Percentiles rank a stretch among this genome's conserved stretches.
Conservation (phyloP, 2,113 vertebrate species). For the Ptilorrhoa leucosticta region DNA sequence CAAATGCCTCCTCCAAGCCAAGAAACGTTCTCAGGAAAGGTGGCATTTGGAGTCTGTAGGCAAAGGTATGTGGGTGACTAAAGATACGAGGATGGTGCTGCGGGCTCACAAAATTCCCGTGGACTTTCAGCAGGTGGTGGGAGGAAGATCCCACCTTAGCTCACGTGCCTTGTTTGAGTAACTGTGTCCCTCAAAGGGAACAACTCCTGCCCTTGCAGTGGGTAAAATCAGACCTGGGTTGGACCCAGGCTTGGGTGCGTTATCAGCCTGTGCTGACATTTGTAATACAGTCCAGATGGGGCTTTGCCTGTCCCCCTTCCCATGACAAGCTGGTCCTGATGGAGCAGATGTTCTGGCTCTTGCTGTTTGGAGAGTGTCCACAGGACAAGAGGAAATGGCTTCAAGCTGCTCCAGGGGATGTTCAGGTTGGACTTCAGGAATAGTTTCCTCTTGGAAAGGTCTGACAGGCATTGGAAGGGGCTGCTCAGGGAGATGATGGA, state of each 20-base stretch:
- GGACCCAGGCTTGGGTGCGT: accelerated
- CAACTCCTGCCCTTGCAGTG: background rate
- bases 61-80: background rate
- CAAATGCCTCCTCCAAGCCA: background rate
- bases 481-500: background rate
- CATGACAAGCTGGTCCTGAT: background rate
- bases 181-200: background rate
- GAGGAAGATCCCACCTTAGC: background rate
- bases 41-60: background rate
- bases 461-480: background rate
- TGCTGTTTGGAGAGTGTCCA: background rate
- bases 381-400: background rate
- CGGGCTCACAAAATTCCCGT: accelerated
- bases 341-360: background rate
- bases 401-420: background rate
- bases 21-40: background rate
- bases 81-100: background rate
- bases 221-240: background rate
- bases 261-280: background rate
- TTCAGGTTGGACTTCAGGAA: background rate
- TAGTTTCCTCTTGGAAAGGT: background rate
- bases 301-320: background rate
- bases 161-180: accelerated
- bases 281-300: background rate
- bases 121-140: background rate